phyloP scores from a whole-genome alignment of 2,888 invertebrate genomes.

The Drosophila algonquin region DNA sequence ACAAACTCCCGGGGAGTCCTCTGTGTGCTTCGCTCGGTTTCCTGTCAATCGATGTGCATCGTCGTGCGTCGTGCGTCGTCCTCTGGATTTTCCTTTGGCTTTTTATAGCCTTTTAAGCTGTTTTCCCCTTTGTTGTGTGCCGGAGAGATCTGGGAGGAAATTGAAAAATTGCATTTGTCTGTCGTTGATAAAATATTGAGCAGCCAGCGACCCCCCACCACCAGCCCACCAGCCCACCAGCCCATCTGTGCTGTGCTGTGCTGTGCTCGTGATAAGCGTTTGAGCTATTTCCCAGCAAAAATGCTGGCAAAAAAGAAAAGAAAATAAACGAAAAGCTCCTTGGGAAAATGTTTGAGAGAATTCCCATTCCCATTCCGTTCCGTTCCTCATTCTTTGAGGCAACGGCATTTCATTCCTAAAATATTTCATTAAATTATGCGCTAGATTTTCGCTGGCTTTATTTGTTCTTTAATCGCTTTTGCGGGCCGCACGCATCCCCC shows the following conservation, averaged over 20 bases:
- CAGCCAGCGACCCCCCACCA: conserved; percentile 11
- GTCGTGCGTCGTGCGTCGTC: conserved; percentile 5
- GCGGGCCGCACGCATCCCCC: conserved; percentile 12
- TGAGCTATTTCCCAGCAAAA: conserved; percentile 53
- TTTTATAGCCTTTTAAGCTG: conserved; percentile 72
- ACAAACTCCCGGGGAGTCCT: conserved; percentile 37
- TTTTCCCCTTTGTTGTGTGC: conserved; percentile 48
- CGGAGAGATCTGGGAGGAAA: conserved; percentile 43
- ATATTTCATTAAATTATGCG: conserved; percentile 38
- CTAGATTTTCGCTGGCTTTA: neutral
- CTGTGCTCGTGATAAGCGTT: conserved; percentile 57
- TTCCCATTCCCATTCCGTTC: conserved; percentile 22
- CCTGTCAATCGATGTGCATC: conserved; percentile 45
- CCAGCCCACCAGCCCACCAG: neutral
- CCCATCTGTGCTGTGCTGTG: conserved; percentile 11
- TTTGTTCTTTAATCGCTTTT: neutral
- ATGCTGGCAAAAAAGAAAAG: conserved; percentile 37
- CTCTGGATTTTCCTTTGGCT: conserved; percentile 44
- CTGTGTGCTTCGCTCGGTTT: conserved; percentile 14
- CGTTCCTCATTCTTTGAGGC: conserved; percentile 33
- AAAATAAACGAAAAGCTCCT: conserved; percentile 19
- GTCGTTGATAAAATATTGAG: conserved; percentile 70
- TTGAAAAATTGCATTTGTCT: conserved; percentile 77
- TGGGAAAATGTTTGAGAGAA: conserved; percentile 7
- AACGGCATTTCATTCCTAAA: conserved; percentile 31